phyloP scores from a whole-genome alignment of 2,113 vertebrate genomes.

The Eretmochelys imbricata region DNA sequence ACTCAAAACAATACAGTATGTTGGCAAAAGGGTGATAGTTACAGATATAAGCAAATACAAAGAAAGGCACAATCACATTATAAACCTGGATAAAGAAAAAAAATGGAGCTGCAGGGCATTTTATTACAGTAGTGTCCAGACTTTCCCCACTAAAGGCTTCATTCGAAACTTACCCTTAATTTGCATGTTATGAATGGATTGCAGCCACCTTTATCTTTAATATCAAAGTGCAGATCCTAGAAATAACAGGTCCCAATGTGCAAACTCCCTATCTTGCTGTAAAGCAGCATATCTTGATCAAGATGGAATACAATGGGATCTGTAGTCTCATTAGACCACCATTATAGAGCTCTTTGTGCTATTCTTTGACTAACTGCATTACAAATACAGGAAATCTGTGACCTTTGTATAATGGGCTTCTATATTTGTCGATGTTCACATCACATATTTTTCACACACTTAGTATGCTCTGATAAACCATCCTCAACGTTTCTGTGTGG shows the following conservation, averaged over 20 bases:
- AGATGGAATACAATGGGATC: accelerated
- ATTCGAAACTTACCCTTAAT: accelerated
- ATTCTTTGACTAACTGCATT: background rate
- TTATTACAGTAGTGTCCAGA: background rate
- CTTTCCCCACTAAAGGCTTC: background rate
- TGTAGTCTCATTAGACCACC: accelerated
- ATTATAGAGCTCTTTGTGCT: accelerated
- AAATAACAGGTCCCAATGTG: accelerated
- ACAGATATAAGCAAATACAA: background rate
- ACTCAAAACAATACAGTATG: background rate
- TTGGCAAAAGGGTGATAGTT: background rate
- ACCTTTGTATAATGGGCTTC: background rate
- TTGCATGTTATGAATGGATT: accelerated
- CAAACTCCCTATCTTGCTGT: accelerated
- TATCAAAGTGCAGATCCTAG: background rate
- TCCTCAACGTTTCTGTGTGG: background rate
- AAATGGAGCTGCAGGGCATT: accelerated
- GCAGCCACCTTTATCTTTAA: accelerated
- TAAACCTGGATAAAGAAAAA: background rate
- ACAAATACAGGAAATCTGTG: background rate
- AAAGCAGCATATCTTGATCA: accelerated
- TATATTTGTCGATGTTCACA: background rate
- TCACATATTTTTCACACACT: background rate
- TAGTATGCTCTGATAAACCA: background rate
- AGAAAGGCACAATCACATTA: background rate